A percentile compares a stretch with the other conserved stretches of the same genome.
phyloP scores from a whole-genome alignment of 2,797 vertebrate species.

The Apogon talboti region DNA sequence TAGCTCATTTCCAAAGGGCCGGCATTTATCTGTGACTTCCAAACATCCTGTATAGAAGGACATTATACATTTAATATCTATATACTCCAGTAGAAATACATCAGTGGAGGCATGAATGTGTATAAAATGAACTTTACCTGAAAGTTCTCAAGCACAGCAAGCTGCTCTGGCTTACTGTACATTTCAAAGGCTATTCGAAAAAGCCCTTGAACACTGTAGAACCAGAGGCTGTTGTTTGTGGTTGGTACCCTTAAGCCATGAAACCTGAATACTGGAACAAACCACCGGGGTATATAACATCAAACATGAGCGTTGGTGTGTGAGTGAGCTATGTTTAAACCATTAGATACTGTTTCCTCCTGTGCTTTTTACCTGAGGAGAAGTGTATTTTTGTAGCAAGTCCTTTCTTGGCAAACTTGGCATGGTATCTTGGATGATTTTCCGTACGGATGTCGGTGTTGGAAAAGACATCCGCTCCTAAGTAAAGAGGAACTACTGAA shows the following conservation, averaged over 20 bases:
- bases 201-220: conserved; percentile 88
- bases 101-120: no score
- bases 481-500: conserved; percentile 80
- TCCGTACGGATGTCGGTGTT: conserved; percentile 84
- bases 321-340: not conserved
- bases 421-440: conserved; percentile 87
- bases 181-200: conserved; percentile 88
- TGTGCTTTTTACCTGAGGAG: conserved; percentile 74
- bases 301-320: not conserved
- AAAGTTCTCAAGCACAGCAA: conserved; percentile 84
- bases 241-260: conserved; percentile 81
- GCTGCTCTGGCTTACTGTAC: conserved; percentile 84
- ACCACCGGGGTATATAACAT: conserved; percentile 6
- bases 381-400: conserved; percentile 86
- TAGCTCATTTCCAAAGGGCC: conserved; percentile 77
- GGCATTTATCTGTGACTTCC: conserved; percentile 85
- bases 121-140: conserved; percentile 71
- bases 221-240: conserved; percentile 85
- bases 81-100: not conserved
- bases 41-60: conserved; percentile 77
- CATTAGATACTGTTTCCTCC: not conserved
- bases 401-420: conserved; percentile 87
- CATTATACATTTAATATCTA: not conserved
- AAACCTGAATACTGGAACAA: conserved; percentile 81
- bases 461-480: conserved; percentile 86